Evolutionary conservation across 2,888 invertebrate genomes (phyloP).

Genomic region (Plebejus argus): DNA sequence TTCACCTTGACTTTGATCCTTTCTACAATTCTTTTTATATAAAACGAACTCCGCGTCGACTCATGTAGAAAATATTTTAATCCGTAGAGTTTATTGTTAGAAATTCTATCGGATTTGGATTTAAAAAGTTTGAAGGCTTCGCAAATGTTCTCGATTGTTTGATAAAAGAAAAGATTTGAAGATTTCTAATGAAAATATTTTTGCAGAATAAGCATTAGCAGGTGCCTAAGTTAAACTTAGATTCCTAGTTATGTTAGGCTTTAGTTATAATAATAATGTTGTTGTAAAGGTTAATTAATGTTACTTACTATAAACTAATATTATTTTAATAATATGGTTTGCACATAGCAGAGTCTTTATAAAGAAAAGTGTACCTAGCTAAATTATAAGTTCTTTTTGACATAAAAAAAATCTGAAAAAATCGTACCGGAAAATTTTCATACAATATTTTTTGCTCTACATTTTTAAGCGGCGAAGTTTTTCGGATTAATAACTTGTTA

Average conservation of each 20-base stretch:
- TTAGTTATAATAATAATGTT: neutral
- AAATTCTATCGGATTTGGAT: neutral
- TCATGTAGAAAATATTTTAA: constrained; percentile 22
- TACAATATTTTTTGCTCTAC: neutral
- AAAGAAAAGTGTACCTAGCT: too few species aligned
- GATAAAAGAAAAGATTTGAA: neutral
- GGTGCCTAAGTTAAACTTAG: neutral
- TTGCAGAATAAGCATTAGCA: neutral
- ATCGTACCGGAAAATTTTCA: too few species aligned
- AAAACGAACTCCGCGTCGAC: neutral
- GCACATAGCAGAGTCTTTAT: too few species aligned
- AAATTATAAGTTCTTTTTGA: too few species aligned
- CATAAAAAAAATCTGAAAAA: too few species aligned
- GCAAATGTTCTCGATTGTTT: neutral
- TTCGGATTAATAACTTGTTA: too few species aligned
- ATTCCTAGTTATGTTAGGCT: neutral
- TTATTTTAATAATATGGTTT: too few species aligned
- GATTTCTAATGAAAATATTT: neutral
- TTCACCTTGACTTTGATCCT: constrained; percentile 22
- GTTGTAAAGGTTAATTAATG: neutral
- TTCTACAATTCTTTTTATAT: constrained; percentile 1
- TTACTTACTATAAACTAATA: too few species aligned
- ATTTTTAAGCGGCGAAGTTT: neutral
- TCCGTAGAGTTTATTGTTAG: neutral
- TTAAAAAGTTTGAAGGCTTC: constrained; percentile 3